Evolutionary conservation across 2,113 vertebrate species (phyloP).

Genomic region (Malurus alboscapulatus): DNA sequence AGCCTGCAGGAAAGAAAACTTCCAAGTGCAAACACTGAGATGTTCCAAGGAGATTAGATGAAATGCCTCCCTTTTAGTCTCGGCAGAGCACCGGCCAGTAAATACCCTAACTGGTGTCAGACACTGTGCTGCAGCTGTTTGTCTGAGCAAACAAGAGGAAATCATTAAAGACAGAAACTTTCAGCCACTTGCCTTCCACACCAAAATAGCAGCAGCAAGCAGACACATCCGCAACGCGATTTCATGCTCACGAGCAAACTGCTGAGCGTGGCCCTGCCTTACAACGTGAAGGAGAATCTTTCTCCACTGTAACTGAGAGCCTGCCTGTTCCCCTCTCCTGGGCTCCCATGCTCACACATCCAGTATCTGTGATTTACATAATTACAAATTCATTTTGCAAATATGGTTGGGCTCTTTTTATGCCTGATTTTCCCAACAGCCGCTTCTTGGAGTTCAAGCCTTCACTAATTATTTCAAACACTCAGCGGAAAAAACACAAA

Average conservation of each 20-base stretch:
- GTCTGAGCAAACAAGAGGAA: constrained; percentile 58
- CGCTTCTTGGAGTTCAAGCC: constrained; percentile 37
- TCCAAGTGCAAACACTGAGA: constrained; percentile 37
- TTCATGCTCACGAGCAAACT: not conserved
- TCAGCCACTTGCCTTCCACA: constrained; percentile 65
- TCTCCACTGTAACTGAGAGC: not conserved
- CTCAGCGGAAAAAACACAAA: constrained; percentile 47
- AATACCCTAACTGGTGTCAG: constrained; percentile 63
- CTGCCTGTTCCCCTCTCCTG: constrained; percentile 25
- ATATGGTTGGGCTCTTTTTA: constrained; percentile 34
- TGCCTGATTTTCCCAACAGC: constrained; percentile 58
- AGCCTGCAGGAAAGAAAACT: constrained; percentile 32
- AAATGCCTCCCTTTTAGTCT: constrained; percentile 73
- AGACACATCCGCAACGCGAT: not conserved
- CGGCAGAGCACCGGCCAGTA: constrained; percentile 64
- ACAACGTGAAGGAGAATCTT: not conserved
- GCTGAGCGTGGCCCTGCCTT: not conserved
- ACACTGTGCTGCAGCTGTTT: constrained; percentile 76
- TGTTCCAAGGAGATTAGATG: constrained; percentile 64
- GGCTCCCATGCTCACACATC: constrained; percentile 52
- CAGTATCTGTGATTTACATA: constrained; percentile 71
- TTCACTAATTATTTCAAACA: constrained; percentile 64
- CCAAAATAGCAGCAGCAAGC: constrained; percentile 35
- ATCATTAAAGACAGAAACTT: constrained; percentile 66
- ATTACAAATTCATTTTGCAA: constrained; percentile 64